A percentile compares a stretch with the other conserved stretches of the same genome.
Evolutionary conservation across 2,113 vertebrate species (phyloP).

Genomic region (Trogon melanurus): DNA sequence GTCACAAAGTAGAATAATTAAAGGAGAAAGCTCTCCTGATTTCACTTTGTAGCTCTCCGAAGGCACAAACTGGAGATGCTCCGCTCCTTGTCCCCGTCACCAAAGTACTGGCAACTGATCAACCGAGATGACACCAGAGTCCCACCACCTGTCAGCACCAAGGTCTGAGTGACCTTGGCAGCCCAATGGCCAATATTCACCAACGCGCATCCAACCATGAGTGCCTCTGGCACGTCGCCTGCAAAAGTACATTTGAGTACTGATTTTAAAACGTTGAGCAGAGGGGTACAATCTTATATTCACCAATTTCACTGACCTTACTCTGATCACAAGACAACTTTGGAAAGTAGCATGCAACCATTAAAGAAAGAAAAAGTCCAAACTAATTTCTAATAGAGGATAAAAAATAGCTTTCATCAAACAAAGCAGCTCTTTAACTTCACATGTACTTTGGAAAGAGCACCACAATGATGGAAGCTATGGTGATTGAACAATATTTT

Average conservation of each 20-base stretch:
- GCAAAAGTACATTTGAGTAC: not conserved
- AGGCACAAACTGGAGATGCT: not conserved
- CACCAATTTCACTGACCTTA: not conserved
- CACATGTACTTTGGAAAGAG: not conserved
- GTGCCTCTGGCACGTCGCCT: not conserved
- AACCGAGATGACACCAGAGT: not conserved
- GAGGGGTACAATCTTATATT: not conserved
- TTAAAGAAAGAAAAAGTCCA: not conserved
- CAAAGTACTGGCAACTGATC: not conserved
- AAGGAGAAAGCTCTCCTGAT: not conserved
- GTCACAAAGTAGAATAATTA: not conserved
- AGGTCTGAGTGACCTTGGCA: not conserved
- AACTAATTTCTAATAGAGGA: not conserved
- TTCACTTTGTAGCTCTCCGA: not conserved
- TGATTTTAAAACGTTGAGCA: not conserved
- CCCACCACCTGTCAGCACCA: not conserved
- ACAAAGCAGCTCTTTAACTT: not conserved
- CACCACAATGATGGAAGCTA: not conserved
- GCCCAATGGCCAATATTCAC: not conserved
- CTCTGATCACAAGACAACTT: not conserved
- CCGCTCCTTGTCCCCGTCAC: not conserved
- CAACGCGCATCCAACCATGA: not conserved
- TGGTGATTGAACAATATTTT: accelerated
- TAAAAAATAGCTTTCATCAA: not conserved
- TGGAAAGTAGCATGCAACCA: not conserved